Base-by-base conservation (phyloP, 2,797 vertebrate genomes). In the Atherinosoma microstoma region DNA sequence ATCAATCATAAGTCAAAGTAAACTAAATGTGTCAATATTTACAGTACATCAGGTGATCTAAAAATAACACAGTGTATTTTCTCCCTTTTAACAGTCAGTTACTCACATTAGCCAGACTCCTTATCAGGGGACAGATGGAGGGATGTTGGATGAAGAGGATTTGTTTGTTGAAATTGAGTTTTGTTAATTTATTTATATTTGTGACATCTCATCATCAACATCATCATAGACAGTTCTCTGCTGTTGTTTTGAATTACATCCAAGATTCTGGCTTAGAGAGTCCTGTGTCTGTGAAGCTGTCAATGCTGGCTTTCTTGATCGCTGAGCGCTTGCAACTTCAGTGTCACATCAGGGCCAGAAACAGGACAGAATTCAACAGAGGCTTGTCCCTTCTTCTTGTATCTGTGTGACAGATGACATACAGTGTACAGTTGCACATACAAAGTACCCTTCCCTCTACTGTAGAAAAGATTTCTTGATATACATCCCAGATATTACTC, bases 81-180 rank as follows among this genome's bases (percentile, higher is more conserved):
- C 67, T 76, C 57, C 67, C 54, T 76, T 78, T 80, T 80, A 86
- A 90, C 87, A 90, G 88, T 92, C 86, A 78, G 27, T 65, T 65
- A 69, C 70, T 80, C 42, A 69, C 62, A 67, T 79, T 68, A 75
- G 47, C 60, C 70, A 70, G 32, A 67, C 34, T 74, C 56, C 70
- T 62, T 45, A n/a, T 71, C 57, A 58, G 49, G 56, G 38, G 49
- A 79, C 34, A 18, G 30, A 58, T 29, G 57, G 51, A 74, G 18
- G 49, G 45, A 82, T 67, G 78, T 53, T 56, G 58, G 56, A 63
- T 24, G 35, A 45, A 57, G 57, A 73, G 12, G 30, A 64, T 72
- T 73, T 63, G 51, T 57, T 73, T 49, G 38, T 11, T 69, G 6
- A 5, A 38, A 54, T 67, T 42, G 53, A 57, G 36, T 71, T 70